Evolutionary conservation across 2,113 vertebrate species (phyloP), one percentile per base, ranked within the genome.

Genomic region (Verasper variegatus): DNA sequence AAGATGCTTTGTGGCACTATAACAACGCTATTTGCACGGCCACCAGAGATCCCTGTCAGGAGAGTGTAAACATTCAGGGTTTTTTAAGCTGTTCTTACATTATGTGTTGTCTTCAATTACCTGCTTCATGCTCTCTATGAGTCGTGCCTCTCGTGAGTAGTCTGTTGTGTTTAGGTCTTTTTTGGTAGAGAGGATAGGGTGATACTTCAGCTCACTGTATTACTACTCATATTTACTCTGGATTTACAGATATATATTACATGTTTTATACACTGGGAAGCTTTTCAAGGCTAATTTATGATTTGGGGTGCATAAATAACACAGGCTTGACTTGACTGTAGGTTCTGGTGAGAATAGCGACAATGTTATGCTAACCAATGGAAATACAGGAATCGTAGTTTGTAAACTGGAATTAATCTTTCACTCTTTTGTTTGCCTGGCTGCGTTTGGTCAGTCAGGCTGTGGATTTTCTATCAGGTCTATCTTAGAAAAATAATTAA

Each of bases 51-150:
- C 35, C 47, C 60, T 57, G 47, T 73, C 26, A 68, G 24, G 27
- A 55, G 60, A 58, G 17, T 13, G 12, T 63, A 54, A 62, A 52
- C 18, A 55, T 51, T 69, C 68, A 54, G 20, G 8, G 3, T 67
- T 51, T 62, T 80, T n/a, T 5, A 54, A 69, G 35, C 58, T 21
- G 21, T 51, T 60, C 68, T 76, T 35, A 58, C 31, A 31, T 60
- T 31, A 45, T 35, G 20, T 68, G 55, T 68, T 71, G 40, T 69
- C 23, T 69, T 18, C n/a, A 77, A 67, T 76, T 66, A 77, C 55
- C 56, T 51, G 35, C 56, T 80, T 72, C 59, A 73, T 69, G 23
- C 55, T 35, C 40, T 54, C 37, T 14, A 37, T 51, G 42, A 37
- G 26, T 52, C 20, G 8, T 20, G 35, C 56, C 40, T 63, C 67